Evolutionary conservation across 2,888 invertebrate species (phyloP).

Genomic region (Zelleria hepariella): DNA sequence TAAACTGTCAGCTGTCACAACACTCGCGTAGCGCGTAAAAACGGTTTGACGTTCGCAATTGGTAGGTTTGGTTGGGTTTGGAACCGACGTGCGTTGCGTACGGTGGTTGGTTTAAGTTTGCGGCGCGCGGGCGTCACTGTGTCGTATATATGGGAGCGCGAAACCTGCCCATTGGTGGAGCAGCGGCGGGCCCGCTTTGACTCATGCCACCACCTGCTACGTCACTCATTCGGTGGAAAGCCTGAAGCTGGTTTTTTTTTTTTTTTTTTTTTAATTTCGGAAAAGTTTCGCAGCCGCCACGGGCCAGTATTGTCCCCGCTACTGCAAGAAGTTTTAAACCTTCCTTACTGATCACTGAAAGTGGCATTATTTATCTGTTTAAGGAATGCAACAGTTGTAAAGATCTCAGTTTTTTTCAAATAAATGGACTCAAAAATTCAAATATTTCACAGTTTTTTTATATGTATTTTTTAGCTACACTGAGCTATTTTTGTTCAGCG

Average conservation of each 20-base stretch:
- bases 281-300: not conserved
- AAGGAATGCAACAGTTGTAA: no score
- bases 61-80: not conserved
- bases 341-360: not conserved
- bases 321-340: not conserved
- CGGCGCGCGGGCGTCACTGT: slow-evolving; percentile 29
- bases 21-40: slow-evolving; percentile 33
- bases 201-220: slow-evolving; percentile 25
- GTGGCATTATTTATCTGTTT: not conserved
- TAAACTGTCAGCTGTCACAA: slow-evolving; percentile 19
- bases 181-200: slow-evolving; percentile 43
- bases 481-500: no score
- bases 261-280: not conserved
- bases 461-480: no score
- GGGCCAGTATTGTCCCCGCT: not conserved
- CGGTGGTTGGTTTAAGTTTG: slow-evolving; percentile 29
- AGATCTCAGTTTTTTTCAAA: no score
- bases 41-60: slow-evolving; percentile 14
- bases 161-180: slow-evolving; percentile 36
- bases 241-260: slow-evolving; percentile 16
- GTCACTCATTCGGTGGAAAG: slow-evolving; percentile 51
- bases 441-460: no score
- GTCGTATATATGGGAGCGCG: slow-evolving; percentile 48
- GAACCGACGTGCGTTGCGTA: not conserved
- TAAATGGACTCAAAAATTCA: no score